A percentile compares a stretch with the other conserved stretches of the same genome.
Conservation (phyloP, 2,888 invertebrate genomes). For the Danaus chrysippus region DNA sequence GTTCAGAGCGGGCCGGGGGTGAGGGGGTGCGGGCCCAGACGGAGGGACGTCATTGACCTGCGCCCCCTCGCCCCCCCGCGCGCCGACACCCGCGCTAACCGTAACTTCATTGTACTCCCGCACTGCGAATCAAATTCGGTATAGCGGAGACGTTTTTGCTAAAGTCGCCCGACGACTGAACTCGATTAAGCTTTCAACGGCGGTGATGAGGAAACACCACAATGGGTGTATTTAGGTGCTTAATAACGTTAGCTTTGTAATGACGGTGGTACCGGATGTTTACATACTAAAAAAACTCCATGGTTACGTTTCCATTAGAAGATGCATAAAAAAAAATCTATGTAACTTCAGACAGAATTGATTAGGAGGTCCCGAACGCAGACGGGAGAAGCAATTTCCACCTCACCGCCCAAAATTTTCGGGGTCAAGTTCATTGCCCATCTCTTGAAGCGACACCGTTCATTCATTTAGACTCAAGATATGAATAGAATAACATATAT, state of each 20-base stretch:
- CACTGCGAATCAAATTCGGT: conserved; percentile 66
- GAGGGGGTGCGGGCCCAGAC: conserved; percentile 59
- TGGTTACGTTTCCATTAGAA: conserved; percentile 20
- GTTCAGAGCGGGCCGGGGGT: conserved; percentile 41
- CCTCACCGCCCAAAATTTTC: conserved; percentile 33
- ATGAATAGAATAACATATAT: too few species aligned
- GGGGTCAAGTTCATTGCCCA: conserved; percentile 64
- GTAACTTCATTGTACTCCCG: conserved; percentile 67
- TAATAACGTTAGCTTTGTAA: conserved; percentile 19
- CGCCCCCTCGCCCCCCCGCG: conserved; percentile 42
- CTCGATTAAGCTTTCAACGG: conserved; percentile 34
- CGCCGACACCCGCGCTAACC: conserved; percentile 61
- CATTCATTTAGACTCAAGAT: too few species aligned
- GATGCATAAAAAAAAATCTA: conserved; percentile 42
- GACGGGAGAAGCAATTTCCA: conserved; percentile 38
- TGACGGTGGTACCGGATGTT: background rate
- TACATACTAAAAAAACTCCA: background rate
- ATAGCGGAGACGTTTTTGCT: conserved; percentile 54
- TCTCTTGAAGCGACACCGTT: too few species aligned
- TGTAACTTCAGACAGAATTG: conserved; percentile 1
- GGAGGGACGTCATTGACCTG: conserved; percentile 75
- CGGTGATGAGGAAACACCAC: conserved; percentile 15
- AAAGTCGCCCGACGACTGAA: conserved; percentile 31
- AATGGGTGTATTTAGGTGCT: conserved; percentile 25
- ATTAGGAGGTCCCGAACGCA: conserved; percentile 29